Base-by-base conservation (phyloP, 2,888 invertebrate species). In the Candidula unifasciata region DNA sequence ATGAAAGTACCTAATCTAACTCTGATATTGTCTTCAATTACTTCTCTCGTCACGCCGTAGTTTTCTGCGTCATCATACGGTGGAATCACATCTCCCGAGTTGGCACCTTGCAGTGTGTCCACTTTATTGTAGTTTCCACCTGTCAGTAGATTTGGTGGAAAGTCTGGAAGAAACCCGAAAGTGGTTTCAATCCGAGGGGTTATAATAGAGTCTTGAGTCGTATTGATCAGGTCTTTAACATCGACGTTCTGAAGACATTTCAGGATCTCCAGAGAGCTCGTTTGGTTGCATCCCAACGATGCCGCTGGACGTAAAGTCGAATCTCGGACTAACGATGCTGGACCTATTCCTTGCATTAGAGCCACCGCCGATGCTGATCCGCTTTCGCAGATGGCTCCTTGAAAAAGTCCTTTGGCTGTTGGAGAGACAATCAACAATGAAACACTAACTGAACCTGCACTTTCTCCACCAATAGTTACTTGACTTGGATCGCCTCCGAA, bases 121-220 rank as follows among this genome's bases (percentile, higher is more conserved):
- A 77, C 69, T 30, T 52, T 60, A 16, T 68, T 33, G 33, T 68
- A 52, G 0, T 68, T 30, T 37, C 69, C 57, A 10, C 27, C 6
- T 5, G 1, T 5, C 5, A 66, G 30, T 2, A 83, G 24, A 64
- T 68, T 83, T 8, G 27, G 8, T 1, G 83, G 83, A 0, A 54
- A 44, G 69, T 83, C 77, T 33, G 83, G 83, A 0, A 83, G 37
- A 57, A 83, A 83, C 0, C 77, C 76, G 54, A 83, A 83, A 3
- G 21, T 77, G 2, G 68, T 77, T 69, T 83, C 83, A 1, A 83
- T 68, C 6, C 66, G 52, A 0, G 83, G 77, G 2, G n/a, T 54
- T 16, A 1, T 0, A 1, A 3, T 18, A 6, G 0, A 0, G 16
- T 68, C 68, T 8, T 5, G 68, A 0, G 68, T 33, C 3, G 33